phyloP scores from a whole-genome alignment of 2,888 invertebrate genomes.

The Hemicrepidius hirtus region DNA sequence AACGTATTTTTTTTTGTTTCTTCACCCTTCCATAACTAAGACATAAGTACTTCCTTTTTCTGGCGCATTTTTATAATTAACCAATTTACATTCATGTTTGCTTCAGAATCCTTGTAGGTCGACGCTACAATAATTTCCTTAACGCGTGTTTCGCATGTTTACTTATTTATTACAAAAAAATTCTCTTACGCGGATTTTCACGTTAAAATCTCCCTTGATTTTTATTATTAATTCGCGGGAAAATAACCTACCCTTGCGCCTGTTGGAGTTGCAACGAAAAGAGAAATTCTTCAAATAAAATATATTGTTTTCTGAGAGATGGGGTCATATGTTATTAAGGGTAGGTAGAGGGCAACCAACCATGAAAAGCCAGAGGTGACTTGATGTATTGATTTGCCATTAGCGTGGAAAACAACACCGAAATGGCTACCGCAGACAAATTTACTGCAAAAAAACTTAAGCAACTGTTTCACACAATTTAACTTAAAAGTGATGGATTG shows the following conservation, averaged over 20 bases:
- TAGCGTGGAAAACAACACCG: slow-evolving; percentile 62
- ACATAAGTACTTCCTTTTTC: not conserved
- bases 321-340: slow-evolving; percentile 52
- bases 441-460: slow-evolving; percentile 53
- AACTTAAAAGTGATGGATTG: slow-evolving; percentile 39
- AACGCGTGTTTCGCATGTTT: too few relatives aligned
- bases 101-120: not conserved
- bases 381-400: slow-evolving; percentile 65
- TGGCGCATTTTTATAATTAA: slow-evolving; percentile 7
- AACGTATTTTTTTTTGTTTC: not conserved
- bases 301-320: slow-evolving; percentile 48
- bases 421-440: slow-evolving; percentile 56
- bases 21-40: not conserved
- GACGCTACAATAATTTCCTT: too few relatives aligned
- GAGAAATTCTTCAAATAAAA: slow-evolving; percentile 48
- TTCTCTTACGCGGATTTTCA: too few relatives aligned
- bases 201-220: too few relatives aligned
- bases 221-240: too few relatives aligned
- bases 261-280: too few relatives aligned
- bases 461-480: slow-evolving; percentile 48
- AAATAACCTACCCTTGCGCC: not conserved
- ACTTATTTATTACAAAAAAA: too few relatives aligned
- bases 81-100: slow-evolving; percentile 8
- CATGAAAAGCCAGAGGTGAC: slow-evolving; percentile 64
- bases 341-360: slow-evolving; percentile 54